Percentiles rank a stretch among this genome's conserved stretches.
Conservation (phyloP, 2,797 vertebrate genomes). For the Cuculus canorus region DNA sequence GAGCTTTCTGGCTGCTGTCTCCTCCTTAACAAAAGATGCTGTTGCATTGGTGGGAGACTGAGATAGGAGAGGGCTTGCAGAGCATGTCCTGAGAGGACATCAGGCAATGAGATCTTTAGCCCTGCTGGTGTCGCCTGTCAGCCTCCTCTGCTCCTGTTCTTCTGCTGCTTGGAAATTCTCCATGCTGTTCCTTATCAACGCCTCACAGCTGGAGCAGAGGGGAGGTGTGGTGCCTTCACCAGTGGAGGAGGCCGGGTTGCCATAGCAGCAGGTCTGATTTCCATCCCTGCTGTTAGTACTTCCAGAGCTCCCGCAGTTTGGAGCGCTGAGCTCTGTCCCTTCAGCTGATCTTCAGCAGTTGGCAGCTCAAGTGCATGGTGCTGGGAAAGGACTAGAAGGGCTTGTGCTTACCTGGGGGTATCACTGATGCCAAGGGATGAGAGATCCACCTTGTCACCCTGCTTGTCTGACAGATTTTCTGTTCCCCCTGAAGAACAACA, state of each 20-base stretch:
- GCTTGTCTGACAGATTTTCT: not conserved
- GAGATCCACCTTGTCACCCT: not conserved
- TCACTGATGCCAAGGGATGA: not conserved
- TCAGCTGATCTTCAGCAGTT: not conserved
- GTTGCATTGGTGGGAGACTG: not conserved
- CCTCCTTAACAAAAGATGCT: not conserved
- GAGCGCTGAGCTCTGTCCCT: not conserved
- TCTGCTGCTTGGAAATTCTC: not conserved
- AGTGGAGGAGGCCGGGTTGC: conserved; percentile 44
- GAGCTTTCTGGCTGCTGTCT: not conserved
- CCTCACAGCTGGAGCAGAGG: conserved; percentile 41
- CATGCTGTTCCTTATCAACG: not conserved
- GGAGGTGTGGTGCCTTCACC: not conserved
- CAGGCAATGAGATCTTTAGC: not conserved
- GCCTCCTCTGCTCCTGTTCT: not conserved
- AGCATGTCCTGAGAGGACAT: not conserved
- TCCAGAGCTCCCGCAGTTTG: not conserved
- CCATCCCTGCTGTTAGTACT: conserved; percentile 17
- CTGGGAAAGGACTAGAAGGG: not conserved
- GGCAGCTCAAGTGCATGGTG: not conserved
- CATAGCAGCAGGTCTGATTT: conserved; percentile 57
- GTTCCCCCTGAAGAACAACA: not conserved
- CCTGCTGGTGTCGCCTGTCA: not conserved
- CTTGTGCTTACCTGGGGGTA: not conserved
- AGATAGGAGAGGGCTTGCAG: not conserved